These are phyloP conservation scores for Sciurus carolinensis DNA, from an alignment of 2,797 vertebrate genomes.

Conservation along the genomic window DNA sequence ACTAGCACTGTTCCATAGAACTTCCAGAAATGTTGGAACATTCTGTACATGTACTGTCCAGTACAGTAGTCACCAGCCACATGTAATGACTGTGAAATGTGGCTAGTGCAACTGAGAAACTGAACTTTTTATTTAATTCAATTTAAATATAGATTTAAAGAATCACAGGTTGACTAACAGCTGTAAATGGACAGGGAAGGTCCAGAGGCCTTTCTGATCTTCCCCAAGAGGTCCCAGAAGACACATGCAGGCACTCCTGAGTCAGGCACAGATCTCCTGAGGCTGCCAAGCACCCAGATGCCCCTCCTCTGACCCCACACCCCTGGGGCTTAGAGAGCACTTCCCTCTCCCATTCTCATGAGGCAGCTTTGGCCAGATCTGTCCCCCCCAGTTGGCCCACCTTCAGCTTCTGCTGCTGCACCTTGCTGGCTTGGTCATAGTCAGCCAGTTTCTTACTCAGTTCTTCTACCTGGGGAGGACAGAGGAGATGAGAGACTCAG, in stretches of 20 bases:
- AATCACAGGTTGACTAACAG: neutral
- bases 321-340: neutral
- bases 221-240: neutral
- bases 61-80: neutral
- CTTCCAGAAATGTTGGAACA: neutral
- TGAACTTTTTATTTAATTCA: neutral
- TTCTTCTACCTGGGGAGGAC: slow-evolving; percentile 87
- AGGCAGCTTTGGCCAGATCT: neutral
- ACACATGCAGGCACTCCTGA: neutral
- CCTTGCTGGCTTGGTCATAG: slow-evolving; percentile 85
- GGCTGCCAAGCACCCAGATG: neutral
- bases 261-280: neutral
- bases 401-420: slow-evolving; percentile 89
- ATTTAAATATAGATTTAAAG: slow-evolving; percentile 8
- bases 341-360: accelerated
- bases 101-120: neutral
- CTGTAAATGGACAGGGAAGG: neutral
- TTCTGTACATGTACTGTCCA: neutral
- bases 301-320: neutral
- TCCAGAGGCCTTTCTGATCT: neutral
- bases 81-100: neutral
- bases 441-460: slow-evolving; percentile 89
- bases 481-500: slow-evolving; percentile 29
- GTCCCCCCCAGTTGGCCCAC: slow-evolving; percentile 73
- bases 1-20: neutral